Conservation (phyloP, 2,888 invertebrate genomes). For the Clitarchus hookeri region DNA sequence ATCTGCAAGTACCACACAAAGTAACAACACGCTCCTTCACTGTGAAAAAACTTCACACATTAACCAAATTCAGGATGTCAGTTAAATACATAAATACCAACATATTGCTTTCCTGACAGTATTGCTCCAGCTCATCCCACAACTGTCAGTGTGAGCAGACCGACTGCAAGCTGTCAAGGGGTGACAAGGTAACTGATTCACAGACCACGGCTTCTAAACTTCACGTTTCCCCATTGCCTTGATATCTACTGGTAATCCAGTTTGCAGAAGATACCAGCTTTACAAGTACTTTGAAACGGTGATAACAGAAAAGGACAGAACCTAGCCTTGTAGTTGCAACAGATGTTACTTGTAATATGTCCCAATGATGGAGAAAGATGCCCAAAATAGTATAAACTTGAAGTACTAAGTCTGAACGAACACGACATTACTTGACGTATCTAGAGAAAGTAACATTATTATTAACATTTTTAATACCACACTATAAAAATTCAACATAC, state of each 20-base stretch:
- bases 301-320: not conserved
- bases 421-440: not conserved
- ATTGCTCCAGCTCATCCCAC: not conserved
- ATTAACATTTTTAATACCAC: too few relatives aligned
- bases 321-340: not conserved
- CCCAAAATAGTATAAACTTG: not conserved
- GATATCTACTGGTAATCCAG: not conserved
- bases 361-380: not conserved
- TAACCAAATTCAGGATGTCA: too few relatives aligned
- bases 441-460: too few relatives aligned
- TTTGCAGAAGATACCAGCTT: not conserved
- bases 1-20: slow-evolving; percentile 48
- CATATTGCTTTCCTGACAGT: not conserved
- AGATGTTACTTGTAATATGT: not conserved
- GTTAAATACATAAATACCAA: not conserved
- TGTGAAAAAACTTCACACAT: too few relatives aligned
- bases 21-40: not conserved
- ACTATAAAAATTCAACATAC: too few relatives aligned
- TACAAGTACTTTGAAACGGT: not conserved
- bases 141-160: not conserved
- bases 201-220: not conserved
- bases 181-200: not conserved
- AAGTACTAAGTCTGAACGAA: too few relatives aligned
- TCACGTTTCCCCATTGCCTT: not conserved
- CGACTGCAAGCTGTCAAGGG: not conserved